A percentile compares a stretch with the other conserved stretches of the same genome.
phyloP scores from a whole-genome alignment of 2,888 invertebrate species.

The Protula sp. region DNA sequence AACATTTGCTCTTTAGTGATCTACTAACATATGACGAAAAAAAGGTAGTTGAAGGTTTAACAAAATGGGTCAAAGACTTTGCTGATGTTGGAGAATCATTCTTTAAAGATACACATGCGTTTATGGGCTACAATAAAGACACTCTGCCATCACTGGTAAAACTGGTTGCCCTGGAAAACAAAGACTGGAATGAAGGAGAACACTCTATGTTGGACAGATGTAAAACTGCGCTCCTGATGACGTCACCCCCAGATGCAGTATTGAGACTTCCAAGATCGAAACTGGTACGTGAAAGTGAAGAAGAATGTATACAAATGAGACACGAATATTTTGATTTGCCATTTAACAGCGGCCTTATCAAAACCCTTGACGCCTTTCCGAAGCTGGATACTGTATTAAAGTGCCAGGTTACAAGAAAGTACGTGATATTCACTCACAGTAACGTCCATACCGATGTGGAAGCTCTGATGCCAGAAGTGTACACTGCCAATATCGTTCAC shows the following conservation, averaged over 20 bases:
- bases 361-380: not conserved
- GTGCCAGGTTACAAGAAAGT: not conserved
- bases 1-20: slow-evolving; percentile 30
- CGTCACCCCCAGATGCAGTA: not conserved
- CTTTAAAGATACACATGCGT: not conserved
- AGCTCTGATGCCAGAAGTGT: not conserved
- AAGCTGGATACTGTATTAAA: not conserved
- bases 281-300: not conserved
- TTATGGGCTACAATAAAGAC: not conserved
- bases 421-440: not conserved
- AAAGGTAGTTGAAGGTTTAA: not conserved
- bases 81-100: not conserved
- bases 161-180: not conserved
- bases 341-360: not conserved
- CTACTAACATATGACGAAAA: not conserved
- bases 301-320: not conserved
- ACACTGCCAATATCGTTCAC: not conserved
- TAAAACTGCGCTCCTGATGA: not conserved
- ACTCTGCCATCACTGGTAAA: not conserved
- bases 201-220: not conserved
- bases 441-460: not conserved
- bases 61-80: not conserved
- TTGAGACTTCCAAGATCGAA: not conserved
- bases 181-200: not conserved
- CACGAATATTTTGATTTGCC: not conserved